Conservation (phyloP, 2,888 invertebrate genomes). For the Torymus auratus region DNA sequence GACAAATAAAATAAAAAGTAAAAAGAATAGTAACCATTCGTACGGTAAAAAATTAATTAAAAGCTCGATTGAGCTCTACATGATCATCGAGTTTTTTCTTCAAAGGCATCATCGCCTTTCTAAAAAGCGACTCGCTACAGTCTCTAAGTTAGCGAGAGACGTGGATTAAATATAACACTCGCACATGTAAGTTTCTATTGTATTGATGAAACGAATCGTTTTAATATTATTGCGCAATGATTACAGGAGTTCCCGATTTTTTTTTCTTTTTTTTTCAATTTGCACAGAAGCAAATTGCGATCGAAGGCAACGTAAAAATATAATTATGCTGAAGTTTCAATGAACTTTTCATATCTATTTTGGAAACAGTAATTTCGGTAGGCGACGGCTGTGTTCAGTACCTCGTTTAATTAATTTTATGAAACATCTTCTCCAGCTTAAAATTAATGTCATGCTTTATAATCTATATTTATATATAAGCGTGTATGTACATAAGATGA, state of each 20-base stretch:
- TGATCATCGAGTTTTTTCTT: conserved; percentile 36
- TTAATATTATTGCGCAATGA: conserved; percentile 34
- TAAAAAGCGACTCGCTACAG: conserved; percentile 51
- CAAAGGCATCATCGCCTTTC: conserved; percentile 41
- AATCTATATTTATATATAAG: conserved; percentile 48
- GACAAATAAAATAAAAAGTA: conserved; percentile 17
- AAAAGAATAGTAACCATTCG: conserved; percentile 20
- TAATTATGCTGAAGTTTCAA: conserved; percentile 27
- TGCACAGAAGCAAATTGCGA: conserved; percentile 10
- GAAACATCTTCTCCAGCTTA: conserved; percentile 28
- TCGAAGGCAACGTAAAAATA: conserved; percentile 19
- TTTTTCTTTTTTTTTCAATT: conserved; percentile 35
- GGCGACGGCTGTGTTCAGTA: conserved; percentile 38
- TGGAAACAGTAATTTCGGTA: conserved; percentile 36
- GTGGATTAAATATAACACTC: conserved; percentile 36
- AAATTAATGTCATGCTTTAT: conserved; percentile 53
- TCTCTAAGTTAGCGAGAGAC: conserved; percentile 49
- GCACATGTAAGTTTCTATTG: conserved; percentile 27
- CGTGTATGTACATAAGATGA: conserved; percentile 43
- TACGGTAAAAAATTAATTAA: conserved; percentile 29
- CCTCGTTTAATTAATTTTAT: conserved; percentile 40
- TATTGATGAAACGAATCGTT: conserved; percentile 23
- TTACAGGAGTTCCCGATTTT: conserved; percentile 28
- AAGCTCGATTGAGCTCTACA: conserved; percentile 36
- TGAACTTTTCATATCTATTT: conserved; percentile 25